Evolutionary conservation across 2,888 invertebrate species (phyloP), one percentile per base, ranked within the genome.

Genomic region (Acanthosoma haemorrhoidale): DNA sequence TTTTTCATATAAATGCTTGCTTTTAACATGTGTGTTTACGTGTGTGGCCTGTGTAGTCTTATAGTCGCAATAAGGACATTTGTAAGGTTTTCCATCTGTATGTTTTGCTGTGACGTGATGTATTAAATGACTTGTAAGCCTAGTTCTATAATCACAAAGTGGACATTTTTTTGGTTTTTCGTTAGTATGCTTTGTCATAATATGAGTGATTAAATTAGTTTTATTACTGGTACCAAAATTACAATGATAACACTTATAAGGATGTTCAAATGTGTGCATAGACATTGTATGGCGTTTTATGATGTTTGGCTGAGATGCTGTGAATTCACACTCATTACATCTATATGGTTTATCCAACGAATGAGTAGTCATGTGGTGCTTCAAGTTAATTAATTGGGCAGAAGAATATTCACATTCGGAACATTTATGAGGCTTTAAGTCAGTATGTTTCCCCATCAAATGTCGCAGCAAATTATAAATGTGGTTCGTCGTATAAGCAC

Each of bases 141-240:
- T 36, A 4, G 34, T n/a, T 21, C n/a, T 61, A 36, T 61, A 25
- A 61, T 61, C 25, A 36, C 61, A 61, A 0, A 36, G 21, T 6
- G 61, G 34, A 8, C 61, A 61, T 21, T 21, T 36, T 21, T 61
- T 34, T n/a, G 61, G 61, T 61, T 61, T 61, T 21, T 32, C 13
- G 21, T 61, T 32, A 16, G 16, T 13, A n/a, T 61, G 61, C 21
- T 38, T 61, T 18, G 38, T 21, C 9, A 61, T 61, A n/a, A 61
- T 21, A 11, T 61, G 61, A 25, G 51, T 51, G 6, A n/a, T 13
- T n/a, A 51, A 51, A 29, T 51, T 51, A 4, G 51, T 51, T 51
- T 51, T 51, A 51, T 51, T 51, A 8, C 51, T 25, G n/a, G 51
- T 51, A 2, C n/a, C 51, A 29, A 51, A 51, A 25, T 51, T 11